Base-by-base conservation (phyloP, 2,113 vertebrate species). In the Felis chaus region DNA sequence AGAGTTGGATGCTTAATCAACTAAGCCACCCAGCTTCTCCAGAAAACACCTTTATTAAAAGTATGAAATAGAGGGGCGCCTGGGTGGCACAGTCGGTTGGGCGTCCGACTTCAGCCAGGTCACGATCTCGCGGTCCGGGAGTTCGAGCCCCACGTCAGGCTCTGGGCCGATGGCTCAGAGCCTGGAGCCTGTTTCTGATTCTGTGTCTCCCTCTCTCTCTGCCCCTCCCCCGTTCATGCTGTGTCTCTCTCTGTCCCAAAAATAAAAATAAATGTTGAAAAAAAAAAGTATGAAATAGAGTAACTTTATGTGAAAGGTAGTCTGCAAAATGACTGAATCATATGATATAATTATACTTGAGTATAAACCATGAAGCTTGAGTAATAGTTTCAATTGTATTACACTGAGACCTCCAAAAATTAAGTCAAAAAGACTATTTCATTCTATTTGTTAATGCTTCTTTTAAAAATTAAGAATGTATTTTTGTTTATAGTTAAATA, bases 401-500 rank as follows among this genome's bases (percentile, higher is more conserved):
- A 68, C 23, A 12, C 0, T 74, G 55, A 71, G 50, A 84, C 6
- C 8, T 21, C 74, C 65, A 50, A 53, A 86, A 81, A 93, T 25
- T 88, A 25, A 36, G 1, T 65, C 65, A n/a, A 66, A 23, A 87
- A 94, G 69, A 57, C 13, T 7, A 4, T 31, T 95, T 88, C 21
- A 39, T 65, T 74, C 41, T 10, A n/a, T 33, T 89, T 89, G 27
- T 41, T 48, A 74, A 69, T 53, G 4, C 6, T 53, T 25, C 71
- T 89, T 86, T 82, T 71, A 7, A 61, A 78, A 92, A 48, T 57
- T 53, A 61, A 84, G 27, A 76, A 23, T 78, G 57, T 87, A 63
- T 71, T 91, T 96, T 92, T 95, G 31, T 78, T 91, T 90, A 81
- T 76, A 39, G 57, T 39, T 55, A 66, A 73, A 79, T 97, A 65